Percentiles rank a stretch among this genome's conserved stretches.
Conservation (phyloP, 2,797 vertebrate species). For the Centroberyx gerrardi region DNA sequence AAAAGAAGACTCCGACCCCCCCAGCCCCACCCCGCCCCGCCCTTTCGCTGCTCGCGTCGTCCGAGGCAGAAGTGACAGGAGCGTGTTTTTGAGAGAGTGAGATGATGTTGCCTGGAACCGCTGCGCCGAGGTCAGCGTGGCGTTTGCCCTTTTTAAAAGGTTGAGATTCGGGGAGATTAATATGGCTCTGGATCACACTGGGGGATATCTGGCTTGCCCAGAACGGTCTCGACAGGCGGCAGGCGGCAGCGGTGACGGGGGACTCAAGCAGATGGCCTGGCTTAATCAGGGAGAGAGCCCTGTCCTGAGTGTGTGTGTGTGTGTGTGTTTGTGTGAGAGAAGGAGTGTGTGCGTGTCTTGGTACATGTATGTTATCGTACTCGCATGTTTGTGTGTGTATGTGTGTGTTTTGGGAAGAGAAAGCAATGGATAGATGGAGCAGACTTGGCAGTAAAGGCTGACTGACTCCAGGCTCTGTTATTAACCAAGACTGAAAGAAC, state of each 20-base stretch:
- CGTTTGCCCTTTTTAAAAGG: constrained; percentile 73
- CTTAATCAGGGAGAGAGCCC: constrained; percentile 59
- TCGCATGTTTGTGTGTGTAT: not conserved
- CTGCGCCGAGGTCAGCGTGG: constrained; percentile 53
- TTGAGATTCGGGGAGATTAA: constrained; percentile 75
- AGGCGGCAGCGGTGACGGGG: constrained; percentile 51
- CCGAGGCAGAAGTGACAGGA: constrained; percentile 57
- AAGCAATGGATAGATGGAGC: constrained; percentile 18
- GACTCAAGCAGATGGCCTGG: constrained; percentile 67
- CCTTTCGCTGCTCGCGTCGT: constrained; percentile 36
- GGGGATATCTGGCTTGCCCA: constrained; percentile 53
- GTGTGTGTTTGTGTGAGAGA: constrained; percentile 9
- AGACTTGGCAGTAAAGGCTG: constrained; percentile 38
- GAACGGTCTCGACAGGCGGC: constrained; percentile 55
- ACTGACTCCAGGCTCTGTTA: constrained; percentile 35
- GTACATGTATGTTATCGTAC: constrained; percentile 4
- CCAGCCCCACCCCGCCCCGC: not conserved
- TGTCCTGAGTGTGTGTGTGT: constrained; percentile 22
- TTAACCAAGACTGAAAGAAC: constrained; percentile 22
- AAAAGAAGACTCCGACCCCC: constrained; percentile 18
- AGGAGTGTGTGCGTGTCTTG: constrained; percentile 12
- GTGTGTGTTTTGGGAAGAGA: constrained; percentile 15
- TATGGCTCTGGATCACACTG: constrained; percentile 59
- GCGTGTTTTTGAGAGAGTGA: constrained; percentile 52
- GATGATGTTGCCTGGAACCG: constrained; percentile 51